Evolutionary conservation across 2,113 vertebrate genomes (phyloP).

Genomic region (Pteronura brasiliensis): DNA sequence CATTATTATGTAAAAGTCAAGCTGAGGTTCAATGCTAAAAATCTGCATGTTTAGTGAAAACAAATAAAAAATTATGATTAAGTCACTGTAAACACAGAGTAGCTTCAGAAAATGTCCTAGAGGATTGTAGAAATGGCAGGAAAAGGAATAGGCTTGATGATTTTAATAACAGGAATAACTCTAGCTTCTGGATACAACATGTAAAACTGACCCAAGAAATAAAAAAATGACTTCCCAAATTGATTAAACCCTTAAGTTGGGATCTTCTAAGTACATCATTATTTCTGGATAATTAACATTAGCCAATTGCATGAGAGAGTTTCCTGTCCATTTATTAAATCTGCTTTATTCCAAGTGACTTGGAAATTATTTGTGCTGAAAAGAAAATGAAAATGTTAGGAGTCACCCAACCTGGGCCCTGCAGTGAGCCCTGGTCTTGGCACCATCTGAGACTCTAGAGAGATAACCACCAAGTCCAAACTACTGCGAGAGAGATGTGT

Average conservation of each 20-base stretch:
- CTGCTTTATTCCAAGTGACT: not conserved
- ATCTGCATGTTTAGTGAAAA: conserved; percentile 14
- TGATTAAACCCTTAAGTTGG: not conserved
- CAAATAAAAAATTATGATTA: conserved; percentile 44
- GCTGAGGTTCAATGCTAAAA: conserved; percentile 1
- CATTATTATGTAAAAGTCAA: conserved; percentile 44
- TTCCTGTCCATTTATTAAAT: not conserved
- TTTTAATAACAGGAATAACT: not conserved
- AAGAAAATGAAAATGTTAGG: not conserved
- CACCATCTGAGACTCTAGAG: not conserved
- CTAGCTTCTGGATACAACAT: not conserved
- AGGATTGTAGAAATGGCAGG: not conserved
- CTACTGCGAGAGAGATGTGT: not conserved
- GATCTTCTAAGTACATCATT: not conserved
- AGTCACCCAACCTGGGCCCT: not conserved
- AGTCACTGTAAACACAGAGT: not conserved
- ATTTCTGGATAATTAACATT: not conserved
- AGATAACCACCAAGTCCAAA: not conserved
- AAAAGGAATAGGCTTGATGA: not conserved
- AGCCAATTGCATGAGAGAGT: not conserved
- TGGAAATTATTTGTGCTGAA: not conserved
- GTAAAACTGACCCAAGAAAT: not conserved
- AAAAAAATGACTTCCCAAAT: not conserved
- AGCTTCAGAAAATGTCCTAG: not conserved
- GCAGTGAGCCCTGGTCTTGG: not conserved